These are phyloP conservation scores for Lophura nycthemera DNA, from an alignment of 2,113 vertebrate genomes.

Conservation along the genomic window DNA sequence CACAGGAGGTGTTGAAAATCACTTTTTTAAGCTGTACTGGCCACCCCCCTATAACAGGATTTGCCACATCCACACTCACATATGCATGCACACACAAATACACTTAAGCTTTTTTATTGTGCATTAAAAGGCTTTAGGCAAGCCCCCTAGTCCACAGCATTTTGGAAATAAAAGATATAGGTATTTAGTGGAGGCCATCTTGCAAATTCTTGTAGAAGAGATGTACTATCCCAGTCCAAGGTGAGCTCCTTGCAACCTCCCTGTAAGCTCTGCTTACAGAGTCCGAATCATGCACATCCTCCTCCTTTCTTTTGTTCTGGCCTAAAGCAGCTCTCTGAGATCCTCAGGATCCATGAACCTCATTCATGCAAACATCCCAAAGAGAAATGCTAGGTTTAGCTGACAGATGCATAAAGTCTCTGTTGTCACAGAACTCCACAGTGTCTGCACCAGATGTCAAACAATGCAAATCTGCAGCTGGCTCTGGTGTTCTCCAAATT, in stretches of 20 bases:
- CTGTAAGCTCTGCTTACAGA: neutral
- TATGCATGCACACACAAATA: too few relatives aligned
- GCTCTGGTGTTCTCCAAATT: constrained; percentile 49
- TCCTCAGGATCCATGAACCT: neutral
- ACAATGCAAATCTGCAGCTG: constrained; percentile 62
- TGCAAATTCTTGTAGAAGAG: neutral
- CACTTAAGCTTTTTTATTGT: neutral
- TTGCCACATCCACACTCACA: neutral
- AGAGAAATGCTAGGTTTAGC: constrained; percentile 51
- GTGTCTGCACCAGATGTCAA: constrained; percentile 62
- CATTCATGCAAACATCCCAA: constrained; percentile 5
- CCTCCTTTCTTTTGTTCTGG: neutral
- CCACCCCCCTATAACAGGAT: neutral
- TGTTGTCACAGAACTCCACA: constrained; percentile 48
- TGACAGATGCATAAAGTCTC: constrained; percentile 62
- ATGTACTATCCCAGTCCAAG: neutral
- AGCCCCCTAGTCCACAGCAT: neutral
- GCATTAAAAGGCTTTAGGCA: neutral
- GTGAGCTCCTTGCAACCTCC: neutral
- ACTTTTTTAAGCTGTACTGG: neutral
- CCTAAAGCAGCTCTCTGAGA: constrained; percentile 1
- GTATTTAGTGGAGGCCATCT: neutral
- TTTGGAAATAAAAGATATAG: neutral
- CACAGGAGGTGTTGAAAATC: neutral
- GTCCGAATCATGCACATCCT: neutral